phyloP scores from a whole-genome alignment of 2,888 invertebrate species.

The Meloe dianella region DNA sequence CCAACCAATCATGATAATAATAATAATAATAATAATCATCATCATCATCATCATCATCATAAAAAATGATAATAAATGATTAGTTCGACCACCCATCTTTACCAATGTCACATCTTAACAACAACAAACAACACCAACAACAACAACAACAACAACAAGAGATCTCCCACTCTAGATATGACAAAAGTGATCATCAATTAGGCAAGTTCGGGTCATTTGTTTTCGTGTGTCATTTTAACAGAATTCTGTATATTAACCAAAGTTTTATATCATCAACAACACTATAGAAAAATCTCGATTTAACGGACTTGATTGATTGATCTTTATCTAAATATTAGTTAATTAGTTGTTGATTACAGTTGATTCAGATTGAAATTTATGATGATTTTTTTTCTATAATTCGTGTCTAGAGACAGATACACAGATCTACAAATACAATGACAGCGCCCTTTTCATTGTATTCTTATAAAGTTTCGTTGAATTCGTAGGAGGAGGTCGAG shows the following conservation, averaged over 20 bases:
- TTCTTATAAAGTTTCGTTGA: not conserved
- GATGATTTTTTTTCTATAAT: too few relatives aligned
- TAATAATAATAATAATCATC: not conserved
- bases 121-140: slow-evolving; percentile 24
- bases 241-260: slow-evolving; percentile 50
- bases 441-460: slow-evolving; percentile 17
- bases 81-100: slow-evolving; percentile 45
- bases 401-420: not conserved
- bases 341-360: slow-evolving; percentile 27
- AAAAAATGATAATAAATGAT: not conserved
- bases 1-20: not conserved
- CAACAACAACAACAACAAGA: slow-evolving; percentile 36
- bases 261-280: slow-evolving; percentile 38
- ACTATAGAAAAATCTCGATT: too few relatives aligned
- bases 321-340: too few relatives aligned
- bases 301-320: too few relatives aligned
- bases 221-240: slow-evolving; percentile 29
- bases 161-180: slow-evolving; percentile 57
- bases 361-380: slow-evolving; percentile 16
- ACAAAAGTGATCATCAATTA: slow-evolving; percentile 57
- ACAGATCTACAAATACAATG: not conserved
- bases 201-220: slow-evolving; percentile 55
- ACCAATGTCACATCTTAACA: slow-evolving; percentile 32
- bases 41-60: too few relatives aligned
- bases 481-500: slow-evolving; percentile 15